Evolutionary conservation across 2,797 vertebrate genomes (phyloP).

Genomic region (Phrynocephalus forsythii): DNA sequence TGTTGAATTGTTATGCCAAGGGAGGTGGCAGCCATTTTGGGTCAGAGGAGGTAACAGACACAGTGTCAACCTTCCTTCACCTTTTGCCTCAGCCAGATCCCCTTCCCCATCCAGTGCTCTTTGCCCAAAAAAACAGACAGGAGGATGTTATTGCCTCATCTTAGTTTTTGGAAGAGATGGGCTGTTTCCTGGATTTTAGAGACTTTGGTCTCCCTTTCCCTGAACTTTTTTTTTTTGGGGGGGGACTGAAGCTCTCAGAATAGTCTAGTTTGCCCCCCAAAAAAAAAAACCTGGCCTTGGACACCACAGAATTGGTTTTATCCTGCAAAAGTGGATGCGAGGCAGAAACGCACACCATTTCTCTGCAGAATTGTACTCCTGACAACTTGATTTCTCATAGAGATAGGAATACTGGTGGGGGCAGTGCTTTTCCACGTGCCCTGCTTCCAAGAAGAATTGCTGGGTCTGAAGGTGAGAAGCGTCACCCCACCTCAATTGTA

Average conservation of each 20-base stretch:
- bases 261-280: too few species aligned
- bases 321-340: not conserved
- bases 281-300: not conserved
- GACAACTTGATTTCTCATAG: too few species aligned
- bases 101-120: slow-evolving; percentile 21
- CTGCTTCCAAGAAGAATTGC: not conserved
- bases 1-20: not conserved
- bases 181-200: too few species aligned
- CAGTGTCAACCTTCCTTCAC: not conserved
- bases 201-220: too few species aligned
- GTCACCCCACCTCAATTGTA: not conserved
- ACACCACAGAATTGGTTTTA: not conserved
- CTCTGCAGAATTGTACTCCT: too few species aligned
- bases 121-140: not conserved
- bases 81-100: not conserved
- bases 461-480: not conserved
- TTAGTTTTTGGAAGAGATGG: not conserved
- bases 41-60: not conserved
- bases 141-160: not conserved
- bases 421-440: not conserved
- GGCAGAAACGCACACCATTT: not conserved
- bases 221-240: too few species aligned
- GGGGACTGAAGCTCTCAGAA: too few species aligned
- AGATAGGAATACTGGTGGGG: not conserved
- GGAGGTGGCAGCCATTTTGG: not conserved